Evolutionary conservation across 2,797 vertebrate species (phyloP).

Genomic region (Rhynchotus rufescens): DNA sequence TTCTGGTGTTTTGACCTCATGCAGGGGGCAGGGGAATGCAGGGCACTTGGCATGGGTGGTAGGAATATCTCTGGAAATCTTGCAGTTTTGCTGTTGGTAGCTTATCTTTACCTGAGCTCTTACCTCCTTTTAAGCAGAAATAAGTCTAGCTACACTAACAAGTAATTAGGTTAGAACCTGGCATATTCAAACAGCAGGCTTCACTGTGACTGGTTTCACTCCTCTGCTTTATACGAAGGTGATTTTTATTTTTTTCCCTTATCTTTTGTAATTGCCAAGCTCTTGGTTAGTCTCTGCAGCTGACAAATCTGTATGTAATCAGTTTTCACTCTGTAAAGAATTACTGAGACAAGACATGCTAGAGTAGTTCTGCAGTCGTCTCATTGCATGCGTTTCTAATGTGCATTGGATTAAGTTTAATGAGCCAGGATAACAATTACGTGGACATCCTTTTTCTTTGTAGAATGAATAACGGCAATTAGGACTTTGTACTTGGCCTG

Average conservation of each 20-base stretch:
- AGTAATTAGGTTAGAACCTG: not conserved
- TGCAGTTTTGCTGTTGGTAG: not conserved
- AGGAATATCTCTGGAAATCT: not conserved
- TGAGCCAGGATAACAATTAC: not conserved
- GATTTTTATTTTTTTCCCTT: not conserved
- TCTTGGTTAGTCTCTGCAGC: not conserved
- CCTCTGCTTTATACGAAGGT: not conserved
- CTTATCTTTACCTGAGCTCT: no score
- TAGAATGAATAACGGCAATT: not conserved
- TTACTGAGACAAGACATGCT: not conserved
- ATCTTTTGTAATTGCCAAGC: not conserved
- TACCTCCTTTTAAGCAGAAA: not conserved
- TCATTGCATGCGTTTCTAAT: not conserved
- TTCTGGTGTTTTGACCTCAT: not conserved
- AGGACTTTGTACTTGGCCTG: not conserved
- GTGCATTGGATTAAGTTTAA: not conserved
- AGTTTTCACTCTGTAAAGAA: not conserved
- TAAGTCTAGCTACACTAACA: accelerated
- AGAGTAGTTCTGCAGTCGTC: not conserved
- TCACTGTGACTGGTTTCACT: not conserved
- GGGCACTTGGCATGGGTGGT: not conserved
- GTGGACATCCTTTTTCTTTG: not conserved
- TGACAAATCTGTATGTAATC: not conserved
- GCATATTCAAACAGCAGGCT: not conserved
- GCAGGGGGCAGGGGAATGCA: not conserved